Base-by-base conservation (phyloP, 1,140 invertebrate genomes). In the Calephelis nemesis region DNA sequence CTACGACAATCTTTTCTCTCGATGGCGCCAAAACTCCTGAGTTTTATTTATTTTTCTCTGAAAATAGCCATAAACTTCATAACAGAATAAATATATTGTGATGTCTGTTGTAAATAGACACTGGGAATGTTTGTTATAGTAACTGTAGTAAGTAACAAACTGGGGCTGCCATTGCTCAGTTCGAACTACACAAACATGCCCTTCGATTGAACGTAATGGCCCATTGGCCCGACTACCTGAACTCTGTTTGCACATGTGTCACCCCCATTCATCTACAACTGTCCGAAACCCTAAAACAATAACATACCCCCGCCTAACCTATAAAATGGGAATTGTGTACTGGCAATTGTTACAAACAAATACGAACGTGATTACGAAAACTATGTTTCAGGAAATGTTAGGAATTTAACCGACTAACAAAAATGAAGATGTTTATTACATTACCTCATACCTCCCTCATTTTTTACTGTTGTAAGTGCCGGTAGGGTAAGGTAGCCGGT, bases 211-310 rank as follows among this genome's bases (percentile, higher is more conserved):
- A 39, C 11, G 54, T 60, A 60, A 60, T 60, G 39, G 54, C 54
- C 39, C 54, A 60, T 60, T 39, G 54, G 19, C 39, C 12, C 30
- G 30, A 12, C 54, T 60, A 60, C 54, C 54, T 60, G 54, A 60
- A 40, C 30, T 40, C 54, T 60, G 30, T 60, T 60, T 60, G 54
- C 54, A 60, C 54, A 60, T 60, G 54, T 60, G 54, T 60, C 30
- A 11, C 54, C 11, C 54, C 54, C 30, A 60, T 60, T 60, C 19
- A 60, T 60, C 42, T 19, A 60, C 30, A 60, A 60, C 10, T 60
- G 54, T 40, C 54, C 54, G 54, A 40, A 60, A 60, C 54, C 54
- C 54, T 60, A 60, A 60, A 40, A 39, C 54, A 60, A 60, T 60
- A 60, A n/a, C 42, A 45, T 45, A 45, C 42, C 42, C 42, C 42